Conservation (phyloP, 2,888 invertebrate genomes). For the Noctua janthe region DNA sequence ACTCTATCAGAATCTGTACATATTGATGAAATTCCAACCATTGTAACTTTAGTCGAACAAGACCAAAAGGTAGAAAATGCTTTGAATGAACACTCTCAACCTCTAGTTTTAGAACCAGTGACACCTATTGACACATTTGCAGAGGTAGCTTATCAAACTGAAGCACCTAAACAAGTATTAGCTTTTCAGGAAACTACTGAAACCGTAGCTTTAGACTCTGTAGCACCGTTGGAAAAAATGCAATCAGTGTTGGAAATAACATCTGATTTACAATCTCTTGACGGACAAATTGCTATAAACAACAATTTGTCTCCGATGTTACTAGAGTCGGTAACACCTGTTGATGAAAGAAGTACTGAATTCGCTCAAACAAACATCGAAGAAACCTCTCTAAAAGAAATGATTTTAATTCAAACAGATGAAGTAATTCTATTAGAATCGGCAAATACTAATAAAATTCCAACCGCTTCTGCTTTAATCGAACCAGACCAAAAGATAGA, state of each 20-base stretch:
- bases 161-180: neutral
- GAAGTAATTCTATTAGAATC: conserved; percentile 9
- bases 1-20: conserved; percentile 6
- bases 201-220: neutral
- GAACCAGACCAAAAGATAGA: neutral
- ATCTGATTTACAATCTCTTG: neutral
- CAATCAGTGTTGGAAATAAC: neutral
- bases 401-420: neutral
- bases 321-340: conserved; percentile 1
- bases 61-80: neutral
- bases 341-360: conserved; percentile 3
- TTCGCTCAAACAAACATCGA: neutral
- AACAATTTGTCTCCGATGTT: neutral
- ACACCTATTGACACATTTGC: neutral
- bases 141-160: neutral
- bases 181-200: neutral
- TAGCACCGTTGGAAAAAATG: neutral
- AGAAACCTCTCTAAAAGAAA: neutral
- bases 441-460: neutral
- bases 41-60: neutral
- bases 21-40: neutral
- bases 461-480: neutral
- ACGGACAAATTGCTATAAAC: neutral
- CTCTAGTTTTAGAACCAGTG: conserved; percentile 19
- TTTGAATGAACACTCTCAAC: neutral